Evolutionary conservation across 2,888 invertebrate genomes (phyloP), one percentile per base, ranked within the genome.

Genomic region (Tetragnatha montana): DNA sequence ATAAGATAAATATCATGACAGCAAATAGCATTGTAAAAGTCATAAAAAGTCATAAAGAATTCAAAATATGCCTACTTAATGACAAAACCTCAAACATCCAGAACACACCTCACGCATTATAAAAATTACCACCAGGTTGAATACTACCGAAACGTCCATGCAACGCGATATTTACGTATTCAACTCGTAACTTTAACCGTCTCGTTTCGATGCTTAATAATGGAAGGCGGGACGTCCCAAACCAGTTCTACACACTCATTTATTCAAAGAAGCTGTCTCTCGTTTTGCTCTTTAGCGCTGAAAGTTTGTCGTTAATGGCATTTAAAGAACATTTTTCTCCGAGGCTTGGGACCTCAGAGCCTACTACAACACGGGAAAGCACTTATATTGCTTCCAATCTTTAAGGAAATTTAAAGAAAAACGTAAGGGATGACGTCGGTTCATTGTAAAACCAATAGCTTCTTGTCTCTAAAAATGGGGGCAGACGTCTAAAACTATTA

Each of bases 341-440:
- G 60, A 60, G 14, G 60, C 60, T 10, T 60, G 60, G 60, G 60
- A 60, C 22, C 78, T 78, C 60, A 60, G 22, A 22, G 14, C 60
- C 60, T 51, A 14, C 60, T 3, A 17, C 51, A 22, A 78, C 78
- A 68, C 8, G 78, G 14, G 60, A 78, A 78, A 60, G 78, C 78
- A 60, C 60, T 68, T 60, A 60, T 60, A 60, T 60, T 60, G 60
- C 60, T 35, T 35, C 35, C 35, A 2, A 35, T 35, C 35, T 35
- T 35, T 35, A 35, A 35, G 35, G 4, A 35, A 35, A 35, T 35
- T 1, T 35, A 35, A 35, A 35, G 35, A 35, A 2, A 35, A 35
- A 1, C 1, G 35, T 1, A 35, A 35, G 35, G 35, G 35, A 35
- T 35, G 35, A 35, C 35, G 35, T 35, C 35, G 4, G 35, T 35